Evolutionary conservation across 2,888 invertebrate species (phyloP).

Genomic region (Orchesella flavescens): DNA sequence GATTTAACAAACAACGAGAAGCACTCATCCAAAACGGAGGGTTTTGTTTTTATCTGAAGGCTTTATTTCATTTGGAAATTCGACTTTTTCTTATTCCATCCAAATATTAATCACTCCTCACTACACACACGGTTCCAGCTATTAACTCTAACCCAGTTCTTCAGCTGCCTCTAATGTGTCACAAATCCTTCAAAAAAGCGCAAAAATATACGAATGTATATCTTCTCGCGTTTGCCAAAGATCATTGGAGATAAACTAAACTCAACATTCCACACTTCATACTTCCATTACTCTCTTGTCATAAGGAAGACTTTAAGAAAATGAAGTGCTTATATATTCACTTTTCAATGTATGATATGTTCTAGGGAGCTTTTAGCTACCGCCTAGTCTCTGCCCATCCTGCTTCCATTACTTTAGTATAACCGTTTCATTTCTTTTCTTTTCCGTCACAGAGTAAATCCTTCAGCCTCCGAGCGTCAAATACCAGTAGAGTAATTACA

Average conservation of each 20-base stretch:
- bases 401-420: no score
- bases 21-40: slow-evolving; percentile 8
- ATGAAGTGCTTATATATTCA: background rate
- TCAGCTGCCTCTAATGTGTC: slow-evolving; percentile 15
- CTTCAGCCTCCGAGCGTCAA: slow-evolving; percentile 7
- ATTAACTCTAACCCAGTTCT: slow-evolving; percentile 41
- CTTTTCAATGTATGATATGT: background rate
- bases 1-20: background rate
- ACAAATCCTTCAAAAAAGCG: slow-evolving; percentile 24
- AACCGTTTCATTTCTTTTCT: background rate
- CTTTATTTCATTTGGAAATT: background rate
- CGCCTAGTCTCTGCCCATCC: no score
- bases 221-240: slow-evolving; percentile 43
- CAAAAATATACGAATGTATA: background rate
- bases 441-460: background rate
- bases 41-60: background rate
- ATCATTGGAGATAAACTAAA: slow-evolving; percentile 39
- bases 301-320: slow-evolving; percentile 2
- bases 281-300: slow-evolving; percentile 33
- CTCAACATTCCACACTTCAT: slow-evolving; percentile 33
- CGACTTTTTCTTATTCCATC: slow-evolving; percentile 15
- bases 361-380: no score
- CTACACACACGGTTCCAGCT: slow-evolving; percentile 21
- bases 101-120: slow-evolving; percentile 44
- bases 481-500: slow-evolving; percentile 51